Evolutionary conservation across 2,797 vertebrate species (phyloP), one percentile per base, ranked within the genome.

Genomic region (Oreochromis grahami): DNA sequence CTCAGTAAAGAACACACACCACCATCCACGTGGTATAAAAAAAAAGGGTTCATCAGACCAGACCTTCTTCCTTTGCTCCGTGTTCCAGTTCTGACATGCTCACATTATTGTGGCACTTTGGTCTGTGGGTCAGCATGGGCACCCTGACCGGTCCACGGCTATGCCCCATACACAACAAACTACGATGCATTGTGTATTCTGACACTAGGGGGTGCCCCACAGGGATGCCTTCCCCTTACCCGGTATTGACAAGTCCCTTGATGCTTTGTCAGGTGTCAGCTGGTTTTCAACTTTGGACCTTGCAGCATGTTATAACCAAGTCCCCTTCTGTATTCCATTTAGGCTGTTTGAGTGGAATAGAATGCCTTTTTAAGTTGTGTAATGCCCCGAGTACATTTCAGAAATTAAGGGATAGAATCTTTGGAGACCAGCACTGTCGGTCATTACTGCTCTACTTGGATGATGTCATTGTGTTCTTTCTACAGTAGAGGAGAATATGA

Each of bases 311-410:
- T 21, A 51, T 51, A 51, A n/a, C 9, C 9, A 51, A 51, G 5
- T 6, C 19, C 9, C 19, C 50, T 26, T 26, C 26, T 26, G 26
- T 26, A 51, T 51, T 21, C 0, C 50, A 52, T 6, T 52, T 52
- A 52, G 50, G 50, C 1, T 52, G 9, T 11, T 51, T 51, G 50
- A 51, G 50, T 51, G 50, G 48, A 51, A 51, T 19, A 3, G 51
- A 15, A 55, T 29, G 14, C 0, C 14, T 0, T 56, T 29, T 56
- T 29, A 9, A 29, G 1, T 56, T 56, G 3, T 29, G 3, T 56
- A 56, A 56, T 3, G 1, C 55, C 55, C 26, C 14, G 5, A 29
- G 26, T 0, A 32, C 55, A 56, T 56, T 56, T 56, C 14, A 56
- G 55, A 56, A 32, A 56, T 32, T 56, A 56, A 6, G 0, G 14